Evolutionary conservation across 2,797 vertebrate species (phyloP).

Genomic region (Urophycis tenuis): DNA sequence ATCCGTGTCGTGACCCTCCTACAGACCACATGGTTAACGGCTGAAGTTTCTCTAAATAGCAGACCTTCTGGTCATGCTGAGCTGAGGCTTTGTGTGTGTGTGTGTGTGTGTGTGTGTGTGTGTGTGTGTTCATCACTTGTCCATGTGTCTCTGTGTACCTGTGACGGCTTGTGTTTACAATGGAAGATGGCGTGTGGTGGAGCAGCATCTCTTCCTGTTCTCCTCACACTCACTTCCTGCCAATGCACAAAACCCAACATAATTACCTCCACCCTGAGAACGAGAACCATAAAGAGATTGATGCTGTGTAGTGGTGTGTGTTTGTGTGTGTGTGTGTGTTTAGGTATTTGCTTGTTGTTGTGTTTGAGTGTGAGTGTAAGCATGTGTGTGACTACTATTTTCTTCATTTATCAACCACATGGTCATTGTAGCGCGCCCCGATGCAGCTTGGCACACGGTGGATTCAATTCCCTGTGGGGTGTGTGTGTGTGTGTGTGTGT

Average conservation of each 20-base stretch:
- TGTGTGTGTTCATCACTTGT: conserved; percentile 14
- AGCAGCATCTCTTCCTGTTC: conserved; percentile 50
- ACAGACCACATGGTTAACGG: conserved; percentile 43
- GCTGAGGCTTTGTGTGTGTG: conserved; percentile 23
- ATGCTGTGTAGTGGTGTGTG: conserved; percentile 9
- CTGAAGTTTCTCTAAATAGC: conserved; percentile 36
- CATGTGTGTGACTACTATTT: conserved; percentile 39
- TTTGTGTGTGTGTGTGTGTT: conserved; percentile 11
- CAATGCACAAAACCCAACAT: conserved; percentile 39
- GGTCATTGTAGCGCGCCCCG: conserved; percentile 28
- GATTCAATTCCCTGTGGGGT: not conserved
- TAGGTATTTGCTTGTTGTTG: conserved; percentile 8
- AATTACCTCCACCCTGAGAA: conserved; percentile 47
- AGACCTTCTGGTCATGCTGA: conserved; percentile 56
- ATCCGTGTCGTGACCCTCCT: conserved; percentile 45
- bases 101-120: conserved; percentile 11
- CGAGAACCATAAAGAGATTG: conserved; percentile 9
- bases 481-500: not conserved
- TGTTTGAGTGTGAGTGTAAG: conserved; percentile 15
- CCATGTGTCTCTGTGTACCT: conserved; percentile 30
- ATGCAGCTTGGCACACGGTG: not conserved
- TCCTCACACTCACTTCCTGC: conserved; percentile 51
- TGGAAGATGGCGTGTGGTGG: conserved; percentile 32
- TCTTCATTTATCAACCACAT: conserved; percentile 50
- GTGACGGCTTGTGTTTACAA: conserved; percentile 15